Base-by-base conservation (phyloP, 2,888 invertebrate species). In the Lordiphosa fenestrarum region DNA sequence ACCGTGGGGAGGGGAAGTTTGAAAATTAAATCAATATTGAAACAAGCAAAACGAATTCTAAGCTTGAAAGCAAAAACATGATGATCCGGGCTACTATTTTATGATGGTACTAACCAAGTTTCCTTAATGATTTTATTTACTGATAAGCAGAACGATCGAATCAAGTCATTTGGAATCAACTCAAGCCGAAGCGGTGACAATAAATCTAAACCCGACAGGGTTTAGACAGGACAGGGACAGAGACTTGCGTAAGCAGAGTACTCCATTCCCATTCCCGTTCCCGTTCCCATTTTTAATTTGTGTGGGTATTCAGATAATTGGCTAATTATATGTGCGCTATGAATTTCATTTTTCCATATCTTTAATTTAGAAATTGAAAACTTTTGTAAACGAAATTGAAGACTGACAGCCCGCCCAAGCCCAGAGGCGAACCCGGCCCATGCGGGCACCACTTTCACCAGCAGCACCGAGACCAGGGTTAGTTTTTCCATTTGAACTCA, bases 331-430 rank as follows among this genome's bases (percentile, higher is more conserved):
- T 48, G 42, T 52, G 52, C 62, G 61, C 66, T 78, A 70, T 78
- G 76, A 78, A 75, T 82, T 71, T 68, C 64, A 73, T 73, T 82
- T 76, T 69, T 63, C 37, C 69, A 71, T 83, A 80, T 84, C 76
- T 84, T 73, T 70, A 75, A 84, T 84, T 81, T 84, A 61, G 58
- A 73, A 81, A 83, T 78, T 84, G 73, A 76, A 80, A 78, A 74
- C 56, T 58, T 78, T 71, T 69, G 61, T 67, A 52, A 51, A 55
- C 13, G 37, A 40, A 55, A 48, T 53, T 35, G 35, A 53, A 44
- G 38, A 59, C 41, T 62, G 60, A 63, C 71, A 62, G 64, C 53
- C 61, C 72, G 35, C 47, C 47, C 50, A 51, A 33, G 38, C 9
- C 21, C 39, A 41, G 33, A 35, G 58, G 49, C 53, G 44, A 57